Base-by-base conservation (phyloP, 1,140 invertebrate genomes). In the Pantala flavescens region DNA sequence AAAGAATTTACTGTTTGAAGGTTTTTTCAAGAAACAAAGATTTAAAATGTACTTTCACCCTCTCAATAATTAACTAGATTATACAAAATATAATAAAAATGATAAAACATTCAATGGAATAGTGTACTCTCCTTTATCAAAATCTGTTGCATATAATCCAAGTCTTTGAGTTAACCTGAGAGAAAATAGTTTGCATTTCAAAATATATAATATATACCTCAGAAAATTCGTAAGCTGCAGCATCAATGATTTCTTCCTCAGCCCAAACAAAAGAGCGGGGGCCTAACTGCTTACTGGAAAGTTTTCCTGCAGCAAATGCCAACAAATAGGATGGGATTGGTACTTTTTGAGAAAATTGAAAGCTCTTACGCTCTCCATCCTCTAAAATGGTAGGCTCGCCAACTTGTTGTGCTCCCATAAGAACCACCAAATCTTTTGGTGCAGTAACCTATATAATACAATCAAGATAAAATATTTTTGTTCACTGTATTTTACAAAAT, bases 331-430 rank as follows among this genome's bases (percentile, higher is more conserved):
- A 88, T 0, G 90, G 91, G 76, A 93, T 88, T 11, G 90, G 90
- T 70, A 93, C 86, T 24, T 88, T 87, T 83, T 97, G 95, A 70
- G 14, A 19, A 21, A 19, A 63, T 63, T 3, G 12, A 21, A 63
- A 63, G 49, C 14, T 16, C 49, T 19, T 63, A 21, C 49, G 49
- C 12, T 63, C 83, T 73, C 81, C 80, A 28, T 84, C 80, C 49
- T 83, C 81, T 24, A 81, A 80, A 7, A 77, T 70, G 19, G 14
- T 74, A 1, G 79, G 78, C 72, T 81, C 82, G n/a, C 82, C 85
- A 16, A 84, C 81, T 23, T 87, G 83, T 28, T 96, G 79, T 1
- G 95, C 96, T 81, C 95, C 97, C 95, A 98, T 97, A 12, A 98
- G 82, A 7, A 94, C 93, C 2, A 88, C 91, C 23, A 97, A 84